Evolutionary conservation across 2,888 invertebrate genomes (phyloP).

Genomic region (Gnatocerus cornutus): DNA sequence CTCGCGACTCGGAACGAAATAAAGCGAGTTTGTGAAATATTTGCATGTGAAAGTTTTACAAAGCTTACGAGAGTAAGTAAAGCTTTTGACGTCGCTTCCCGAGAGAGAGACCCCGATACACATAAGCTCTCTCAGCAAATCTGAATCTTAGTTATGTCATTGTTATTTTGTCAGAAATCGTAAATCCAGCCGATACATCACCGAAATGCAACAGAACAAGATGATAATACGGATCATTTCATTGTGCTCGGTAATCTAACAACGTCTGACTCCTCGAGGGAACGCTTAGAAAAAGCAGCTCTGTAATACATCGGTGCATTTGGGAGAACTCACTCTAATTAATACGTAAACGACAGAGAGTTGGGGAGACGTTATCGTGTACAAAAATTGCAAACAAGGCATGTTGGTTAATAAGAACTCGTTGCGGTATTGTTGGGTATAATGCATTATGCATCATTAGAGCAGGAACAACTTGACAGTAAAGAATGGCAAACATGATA

Average conservation of each 20-base stretch:
- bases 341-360: conserved; percentile 34
- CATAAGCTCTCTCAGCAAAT: conserved; percentile 43
- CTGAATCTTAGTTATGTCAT: conserved; percentile 41
- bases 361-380: conserved; percentile 14
- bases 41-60: conserved; percentile 49
- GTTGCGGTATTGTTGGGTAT: conserved; percentile 10
- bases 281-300: conserved; percentile 25
- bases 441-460: conserved; percentile 36
- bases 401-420: conserved; percentile 19
- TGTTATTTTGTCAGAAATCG: conserved; percentile 35
- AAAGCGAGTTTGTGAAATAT: conserved; percentile 46
- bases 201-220: conserved; percentile 25
- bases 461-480: conserved; percentile 27
- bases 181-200: conserved; percentile 30
- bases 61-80: conserved; percentile 48
- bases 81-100: conserved; percentile 47
- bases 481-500: conserved; percentile 34
- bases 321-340: conserved; percentile 31
- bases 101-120: conserved; percentile 40
- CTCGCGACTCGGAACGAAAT: conserved; percentile 23
- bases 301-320: conserved; percentile 20
- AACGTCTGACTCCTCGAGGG: conserved; percentile 23
- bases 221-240: conserved; percentile 39
- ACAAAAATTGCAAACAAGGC: conserved; percentile 25
- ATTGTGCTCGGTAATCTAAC: conserved; percentile 32